Percentiles rank a stretch among this genome's conserved stretches.
phyloP scores from a whole-genome alignment of 2,113 vertebrate genomes.

The rat (Rattus norvegicus) region DNA sequence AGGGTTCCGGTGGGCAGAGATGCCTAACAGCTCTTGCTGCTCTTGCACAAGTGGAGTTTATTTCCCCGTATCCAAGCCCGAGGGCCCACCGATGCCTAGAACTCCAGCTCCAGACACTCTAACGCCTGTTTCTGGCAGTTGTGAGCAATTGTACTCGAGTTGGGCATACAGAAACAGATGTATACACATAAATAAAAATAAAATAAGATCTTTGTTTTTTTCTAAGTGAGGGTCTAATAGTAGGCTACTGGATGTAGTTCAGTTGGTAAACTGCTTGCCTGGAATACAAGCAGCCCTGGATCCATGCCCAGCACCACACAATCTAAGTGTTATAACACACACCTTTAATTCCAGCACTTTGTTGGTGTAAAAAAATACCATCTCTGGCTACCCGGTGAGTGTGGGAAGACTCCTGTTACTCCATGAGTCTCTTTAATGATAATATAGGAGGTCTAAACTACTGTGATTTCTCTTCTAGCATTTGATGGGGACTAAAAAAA shows the following conservation, averaged over 20 bases:
- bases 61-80: too few relatives aligned
- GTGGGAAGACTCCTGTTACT: not conserved
- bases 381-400: not conserved
- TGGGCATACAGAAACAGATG: not conserved
- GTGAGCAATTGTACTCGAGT: not conserved
- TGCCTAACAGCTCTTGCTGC: not conserved
- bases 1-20: too few relatives aligned
- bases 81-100: not conserved
- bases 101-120: not conserved
- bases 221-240: not conserved
- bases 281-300: too few relatives aligned
- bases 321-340: not conserved
- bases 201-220: not conserved
- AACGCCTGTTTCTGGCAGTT: not conserved
- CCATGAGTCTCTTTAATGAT: too few relatives aligned
- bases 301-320: not conserved
- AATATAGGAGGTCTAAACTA: fast-evolving
- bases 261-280: not conserved
- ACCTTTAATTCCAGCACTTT: not conserved
- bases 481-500: too few relatives aligned
- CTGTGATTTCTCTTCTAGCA: not conserved
- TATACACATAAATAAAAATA: not conserved
- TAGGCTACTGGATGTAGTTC: not conserved
- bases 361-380: not conserved
- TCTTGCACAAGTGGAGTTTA: not conserved